Percentiles rank a stretch among this genome's conserved stretches.
Evolutionary conservation across 2,113 vertebrate species (phyloP).

Genomic region (Terrapene triunguis): DNA sequence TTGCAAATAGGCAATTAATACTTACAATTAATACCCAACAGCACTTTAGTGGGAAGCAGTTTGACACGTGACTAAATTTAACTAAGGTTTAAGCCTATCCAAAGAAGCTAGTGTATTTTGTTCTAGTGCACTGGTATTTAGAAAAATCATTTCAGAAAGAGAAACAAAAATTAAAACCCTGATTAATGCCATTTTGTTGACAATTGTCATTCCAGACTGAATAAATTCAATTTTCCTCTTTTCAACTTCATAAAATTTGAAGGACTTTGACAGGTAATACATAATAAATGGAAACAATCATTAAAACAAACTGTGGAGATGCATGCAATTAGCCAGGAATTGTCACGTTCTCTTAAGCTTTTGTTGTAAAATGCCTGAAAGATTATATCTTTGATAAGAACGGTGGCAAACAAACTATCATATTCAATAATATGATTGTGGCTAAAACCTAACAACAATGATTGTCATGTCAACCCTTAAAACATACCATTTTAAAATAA

Average conservation of each 20-base stretch:
- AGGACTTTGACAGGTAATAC: constrained; percentile 19
- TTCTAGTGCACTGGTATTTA: constrained; percentile 10
- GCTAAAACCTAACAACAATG: background rate
- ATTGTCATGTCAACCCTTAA: background rate
- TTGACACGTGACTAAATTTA: constrained; percentile 50
- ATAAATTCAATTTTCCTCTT: constrained; percentile 40
- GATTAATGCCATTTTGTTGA: constrained; percentile 33
- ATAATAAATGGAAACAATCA: constrained; percentile 33
- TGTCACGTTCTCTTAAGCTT: background rate
- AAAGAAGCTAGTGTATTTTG: constrained; percentile 9
- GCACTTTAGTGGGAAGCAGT: constrained; percentile 28
- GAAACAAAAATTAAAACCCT: constrained; percentile 28
- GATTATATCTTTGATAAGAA: background rate
- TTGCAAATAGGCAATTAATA: constrained; percentile 46
- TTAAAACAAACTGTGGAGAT: constrained; percentile 31
- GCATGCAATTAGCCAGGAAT: background rate
- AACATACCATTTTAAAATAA: background rate
- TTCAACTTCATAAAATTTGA: constrained; percentile 52
- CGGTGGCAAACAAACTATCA: background rate
- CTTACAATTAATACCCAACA: constrained; percentile 40
- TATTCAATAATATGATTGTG: background rate
- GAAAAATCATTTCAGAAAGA: background rate
- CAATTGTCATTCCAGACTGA: constrained; percentile 32
- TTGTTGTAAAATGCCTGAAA: background rate
- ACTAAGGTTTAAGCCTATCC: constrained; percentile 41